Evolutionary conservation across 1,140 invertebrate genomes (phyloP).

Genomic region (Leptoteleia sp.): DNA sequence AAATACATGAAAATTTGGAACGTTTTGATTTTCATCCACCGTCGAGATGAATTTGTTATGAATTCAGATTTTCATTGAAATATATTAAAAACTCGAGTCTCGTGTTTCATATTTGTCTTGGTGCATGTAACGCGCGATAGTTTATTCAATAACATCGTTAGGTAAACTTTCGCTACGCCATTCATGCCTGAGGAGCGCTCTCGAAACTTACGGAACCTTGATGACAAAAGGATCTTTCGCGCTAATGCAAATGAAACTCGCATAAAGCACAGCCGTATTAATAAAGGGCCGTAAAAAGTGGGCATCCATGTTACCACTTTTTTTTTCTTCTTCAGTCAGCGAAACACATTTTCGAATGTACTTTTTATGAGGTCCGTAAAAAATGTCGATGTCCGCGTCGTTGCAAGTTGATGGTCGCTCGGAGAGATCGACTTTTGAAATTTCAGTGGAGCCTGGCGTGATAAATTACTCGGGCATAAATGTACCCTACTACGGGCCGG

Average conservation of each 20-base stretch:
- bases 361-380: conserved; percentile 54
- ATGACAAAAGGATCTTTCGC: conserved; percentile 18
- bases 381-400: conserved; percentile 39
- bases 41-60: conserved; percentile 11
- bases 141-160: conserved; percentile 44
- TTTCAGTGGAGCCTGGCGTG: conserved; percentile 25
- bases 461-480: conserved; percentile 53
- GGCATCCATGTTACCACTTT: not conserved
- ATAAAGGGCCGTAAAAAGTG: conserved; percentile 24
- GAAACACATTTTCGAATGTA: conserved; percentile 42
- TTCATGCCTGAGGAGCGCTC: conserved; percentile 10
- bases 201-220: conserved; percentile 29
- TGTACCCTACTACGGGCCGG: conserved; percentile 33
- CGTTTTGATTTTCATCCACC: conserved; percentile 11
- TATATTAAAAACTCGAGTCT: not conserved
- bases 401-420: conserved; percentile 47
- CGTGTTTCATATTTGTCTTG: conserved; percentile 6
- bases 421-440: conserved; percentile 43
- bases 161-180: conserved; percentile 23
- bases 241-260: conserved; percentile 41
- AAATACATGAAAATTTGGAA: not conserved
- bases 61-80: conserved; percentile 14
- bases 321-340: conserved; percentile 25
- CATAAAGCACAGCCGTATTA: conserved; percentile 23
- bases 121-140: conserved; percentile 11